Conservation (phyloP, 2,888 invertebrate species). For the Lasiommata megera region DNA sequence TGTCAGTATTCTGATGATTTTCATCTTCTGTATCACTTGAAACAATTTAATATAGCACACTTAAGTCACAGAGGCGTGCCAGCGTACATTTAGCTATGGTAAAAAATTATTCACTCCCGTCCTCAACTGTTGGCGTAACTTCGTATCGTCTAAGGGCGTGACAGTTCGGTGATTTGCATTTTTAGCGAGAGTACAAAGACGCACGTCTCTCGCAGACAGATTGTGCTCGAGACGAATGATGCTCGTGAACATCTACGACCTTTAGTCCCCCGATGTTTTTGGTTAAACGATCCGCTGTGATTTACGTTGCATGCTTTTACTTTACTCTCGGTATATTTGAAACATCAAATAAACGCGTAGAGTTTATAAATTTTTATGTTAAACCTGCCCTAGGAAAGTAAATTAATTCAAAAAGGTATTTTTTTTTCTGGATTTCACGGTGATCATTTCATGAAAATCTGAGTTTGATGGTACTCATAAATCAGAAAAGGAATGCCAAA, state of each 20-base stretch:
- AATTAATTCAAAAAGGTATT: too few relatives aligned
- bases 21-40: background rate
- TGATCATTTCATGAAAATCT: too few relatives aligned
- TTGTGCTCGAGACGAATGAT: constrained; percentile 70
- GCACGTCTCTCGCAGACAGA: constrained; percentile 71
- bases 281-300: constrained; percentile 13
- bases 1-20: background rate
- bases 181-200: constrained; percentile 74
- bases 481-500: too few relatives aligned
- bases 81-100: constrained; percentile 67
- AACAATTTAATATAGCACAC: constrained; percentile 41
- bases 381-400: too few relatives aligned
- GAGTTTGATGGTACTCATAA: too few relatives aligned
- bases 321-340: background rate
- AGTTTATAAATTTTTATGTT: too few relatives aligned
- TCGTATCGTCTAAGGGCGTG: constrained; percentile 59
- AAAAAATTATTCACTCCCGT: constrained; percentile 65
- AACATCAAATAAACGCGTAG: background rate
- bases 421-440: too few relatives aligned
- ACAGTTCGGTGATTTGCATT: constrained; percentile 75
- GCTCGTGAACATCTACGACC: constrained; percentile 37
- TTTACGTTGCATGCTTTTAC: constrained; percentile 5
- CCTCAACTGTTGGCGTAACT: constrained; percentile 47
- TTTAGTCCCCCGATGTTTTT: constrained; percentile 13
- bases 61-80: constrained; percentile 66